Conservation (phyloP, 2,888 invertebrate genomes). For the Ectemnius lituratus region DNA sequence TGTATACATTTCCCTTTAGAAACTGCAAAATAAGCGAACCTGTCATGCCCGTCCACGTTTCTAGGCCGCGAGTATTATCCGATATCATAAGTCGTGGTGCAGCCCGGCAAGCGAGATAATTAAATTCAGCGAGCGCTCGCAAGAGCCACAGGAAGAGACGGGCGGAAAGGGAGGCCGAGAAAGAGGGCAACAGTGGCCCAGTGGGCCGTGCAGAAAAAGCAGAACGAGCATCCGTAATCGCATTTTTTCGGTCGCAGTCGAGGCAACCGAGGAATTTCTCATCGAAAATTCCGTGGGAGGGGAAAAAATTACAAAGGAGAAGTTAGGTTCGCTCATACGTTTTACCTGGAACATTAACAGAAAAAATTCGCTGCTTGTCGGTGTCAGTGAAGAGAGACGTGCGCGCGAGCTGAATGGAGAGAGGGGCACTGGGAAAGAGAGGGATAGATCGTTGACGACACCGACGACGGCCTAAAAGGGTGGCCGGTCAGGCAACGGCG, state of each 20-base stretch:
- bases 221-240: slow-evolving; percentile 48
- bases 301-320: slow-evolving; percentile 34
- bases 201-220: slow-evolving; percentile 28
- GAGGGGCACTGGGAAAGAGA: not conserved
- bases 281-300: slow-evolving; percentile 36
- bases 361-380: slow-evolving; percentile 50
- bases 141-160: not conserved
- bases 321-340: slow-evolving; percentile 32
- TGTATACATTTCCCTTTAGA: too few species aligned
- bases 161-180: not conserved
- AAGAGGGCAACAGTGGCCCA: slow-evolving; percentile 22
- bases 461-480: not conserved
- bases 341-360: slow-evolving; percentile 39
- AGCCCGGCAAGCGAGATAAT: not conserved
- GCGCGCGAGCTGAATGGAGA: too few species aligned
- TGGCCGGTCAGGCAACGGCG: slow-evolving; percentile 4
- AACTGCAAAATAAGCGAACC: not conserved
- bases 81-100: too few species aligned
- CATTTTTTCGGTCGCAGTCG: slow-evolving; percentile 32
- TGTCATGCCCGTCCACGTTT: not conserved
- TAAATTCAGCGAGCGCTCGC: slow-evolving; percentile 5
- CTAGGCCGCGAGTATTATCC: not conserved
- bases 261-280: slow-evolving; percentile 44
- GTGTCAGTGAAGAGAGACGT: not conserved
- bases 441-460: slow-evolving; percentile 4